Base-by-base conservation (phyloP, 2,888 invertebrate species). In the Apamea sordens region DNA sequence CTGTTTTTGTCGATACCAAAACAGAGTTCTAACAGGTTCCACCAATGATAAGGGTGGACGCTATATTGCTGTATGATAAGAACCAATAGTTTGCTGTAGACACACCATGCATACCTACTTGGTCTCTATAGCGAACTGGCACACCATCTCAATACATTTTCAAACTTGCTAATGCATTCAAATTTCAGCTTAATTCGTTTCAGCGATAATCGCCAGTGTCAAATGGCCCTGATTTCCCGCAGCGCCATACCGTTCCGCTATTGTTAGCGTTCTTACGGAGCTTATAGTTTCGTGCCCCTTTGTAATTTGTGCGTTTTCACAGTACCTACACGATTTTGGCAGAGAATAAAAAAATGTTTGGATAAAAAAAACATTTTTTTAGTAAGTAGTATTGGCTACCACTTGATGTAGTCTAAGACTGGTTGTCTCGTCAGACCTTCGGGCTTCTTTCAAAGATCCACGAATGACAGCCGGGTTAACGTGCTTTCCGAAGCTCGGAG, bases 231-330 rank as follows among this genome's bases (percentile, higher is more conserved):
- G 84, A 84, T 86, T 82, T 82, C 82, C 83, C 73, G 78, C 70
- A 71, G 80, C 78, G 73, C 82, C 75, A 82, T 89, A 90, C 86
- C 87, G 89, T 91, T 89, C 84, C 70, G 79, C 86, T 77, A 89
- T 91, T 90, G 89, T 89, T 85, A 73, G 78, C 79, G 78, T 65
- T 86, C 77, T 75, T 87, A 74, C 69, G 76, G 70, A 79, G 76
- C 67, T 79, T 84, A 80, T 75, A 82, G 59, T 76, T 80, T 74
- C 64, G 80, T 79, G 69, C 77, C 74, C 72, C 73, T 82, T 71
- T 81, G 65, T 77, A n/a, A 18, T 70, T 36, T 75, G 76, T 61
- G 64, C 67, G 73, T 86, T 82, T 84, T n/a, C 85, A 82, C 76
- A 77, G 56, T 41, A 50, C n/a, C n/a, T n/a, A n/a, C 15, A 53